These are phyloP conservation scores for Anguilla obscura DNA, from an alignment of 2,797 vertebrate genomes.

Conservation along the genomic window DNA sequence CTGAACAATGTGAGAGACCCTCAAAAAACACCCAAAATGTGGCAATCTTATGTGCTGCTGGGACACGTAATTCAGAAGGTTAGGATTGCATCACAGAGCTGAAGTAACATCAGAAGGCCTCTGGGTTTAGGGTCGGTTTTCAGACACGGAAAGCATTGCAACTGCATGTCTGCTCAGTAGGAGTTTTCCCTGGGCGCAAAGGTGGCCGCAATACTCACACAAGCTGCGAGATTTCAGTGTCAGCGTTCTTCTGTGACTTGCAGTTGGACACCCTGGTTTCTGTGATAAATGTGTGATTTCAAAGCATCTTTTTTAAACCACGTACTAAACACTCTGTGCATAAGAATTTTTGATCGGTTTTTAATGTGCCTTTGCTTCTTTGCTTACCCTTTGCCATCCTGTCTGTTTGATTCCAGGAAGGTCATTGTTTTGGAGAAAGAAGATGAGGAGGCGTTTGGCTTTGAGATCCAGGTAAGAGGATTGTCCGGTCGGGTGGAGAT, in stretches of 20 bases:
- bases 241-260: neutral
- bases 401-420: conserved; percentile 71
- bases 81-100: neutral
- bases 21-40: neutral
- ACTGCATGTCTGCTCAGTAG: no score
- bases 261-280: neutral
- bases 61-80: neutral
- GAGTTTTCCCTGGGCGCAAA: no score
- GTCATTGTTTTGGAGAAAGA: conserved; percentile 85
- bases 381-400: neutral
- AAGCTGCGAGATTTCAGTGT: neutral
- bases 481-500: neutral
- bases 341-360: neutral
- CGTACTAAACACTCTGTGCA: neutral
- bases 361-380: neutral
- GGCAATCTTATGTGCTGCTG: neutral
- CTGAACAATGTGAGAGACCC: no score
- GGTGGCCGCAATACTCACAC: neutral
- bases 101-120: neutral
- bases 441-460: conserved; percentile 87
- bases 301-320: neutral
- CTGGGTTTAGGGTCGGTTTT: neutral
- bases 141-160: neutral
- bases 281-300: conserved; percentile 9
- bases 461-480: conserved; percentile 92